Evolutionary conservation across 1,140 invertebrate species (phyloP).

Genomic region (Penaeus indicus): DNA sequence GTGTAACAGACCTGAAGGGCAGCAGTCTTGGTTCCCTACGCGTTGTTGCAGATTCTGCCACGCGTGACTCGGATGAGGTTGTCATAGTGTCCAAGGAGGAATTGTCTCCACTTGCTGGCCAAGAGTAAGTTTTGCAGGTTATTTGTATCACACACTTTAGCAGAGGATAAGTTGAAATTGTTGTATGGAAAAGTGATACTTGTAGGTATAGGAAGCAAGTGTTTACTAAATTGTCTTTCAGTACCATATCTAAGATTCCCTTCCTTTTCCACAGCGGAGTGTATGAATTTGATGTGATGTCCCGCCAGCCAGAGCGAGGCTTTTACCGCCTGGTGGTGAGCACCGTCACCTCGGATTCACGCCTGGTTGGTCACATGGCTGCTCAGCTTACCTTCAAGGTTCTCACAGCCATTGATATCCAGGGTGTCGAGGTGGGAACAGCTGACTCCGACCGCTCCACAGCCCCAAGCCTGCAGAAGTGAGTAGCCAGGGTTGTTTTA

Average conservation of each 20-base stretch:
- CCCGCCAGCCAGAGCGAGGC: slow-evolving; percentile 84
- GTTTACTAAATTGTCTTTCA: too few species aligned
- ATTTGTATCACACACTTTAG: background rate
- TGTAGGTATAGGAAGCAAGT: too few species aligned
- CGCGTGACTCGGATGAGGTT: slow-evolving; percentile 80
- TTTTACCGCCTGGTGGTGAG: slow-evolving; percentile 86
- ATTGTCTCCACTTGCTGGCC: slow-evolving; percentile 73
- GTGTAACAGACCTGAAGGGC: slow-evolving; percentile 89
- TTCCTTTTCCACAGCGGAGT: slow-evolving; percentile 75
- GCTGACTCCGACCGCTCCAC: slow-evolving; percentile 84
- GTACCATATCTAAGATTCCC: background rate
- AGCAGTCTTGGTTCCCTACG: slow-evolving; percentile 78
- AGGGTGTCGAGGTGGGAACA: slow-evolving; percentile 88
- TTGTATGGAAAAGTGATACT: background rate
- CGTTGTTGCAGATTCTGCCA: slow-evolving; percentile 83
- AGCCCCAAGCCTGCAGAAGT: slow-evolving; percentile 82
- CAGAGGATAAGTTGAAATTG: background rate
- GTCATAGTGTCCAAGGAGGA: slow-evolving; percentile 81
- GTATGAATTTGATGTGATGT: slow-evolving; percentile 85
- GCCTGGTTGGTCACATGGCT: slow-evolving; percentile 74
- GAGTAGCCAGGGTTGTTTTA: slow-evolving; percentile 66
- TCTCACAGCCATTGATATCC: slow-evolving; percentile 76
- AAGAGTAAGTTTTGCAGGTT: slow-evolving; percentile 73
- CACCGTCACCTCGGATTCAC: slow-evolving; percentile 75
- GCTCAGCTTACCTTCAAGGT: slow-evolving; percentile 79